These are phyloP conservation scores for Crypturellus tataupa DNA, from an alignment of 2,797 vertebrate genomes.

Conservation along the genomic window DNA sequence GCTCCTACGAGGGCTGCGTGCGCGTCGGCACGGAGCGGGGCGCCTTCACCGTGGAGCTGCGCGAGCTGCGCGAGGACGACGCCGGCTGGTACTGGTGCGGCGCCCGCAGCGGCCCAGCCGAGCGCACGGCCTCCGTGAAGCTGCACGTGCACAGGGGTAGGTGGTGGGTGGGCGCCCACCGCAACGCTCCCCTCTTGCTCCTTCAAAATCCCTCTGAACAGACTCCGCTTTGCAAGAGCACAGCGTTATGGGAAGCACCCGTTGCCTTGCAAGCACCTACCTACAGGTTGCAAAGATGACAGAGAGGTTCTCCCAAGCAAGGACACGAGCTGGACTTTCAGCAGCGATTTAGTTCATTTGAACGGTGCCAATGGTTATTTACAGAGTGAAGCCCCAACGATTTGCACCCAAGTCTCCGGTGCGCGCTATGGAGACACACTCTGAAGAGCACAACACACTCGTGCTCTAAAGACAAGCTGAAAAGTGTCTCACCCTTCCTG, in stretches of 20 bases:
- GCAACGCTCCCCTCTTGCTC: not conserved
- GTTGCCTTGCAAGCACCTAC: not conserved
- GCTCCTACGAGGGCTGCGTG: not conserved
- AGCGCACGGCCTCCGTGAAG: constrained; percentile 29
- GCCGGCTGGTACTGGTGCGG: constrained; percentile 71
- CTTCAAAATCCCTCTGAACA: not conserved
- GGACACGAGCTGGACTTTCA: not conserved
- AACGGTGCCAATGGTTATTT: not conserved
- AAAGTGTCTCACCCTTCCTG: not conserved
- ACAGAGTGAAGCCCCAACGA: not conserved
- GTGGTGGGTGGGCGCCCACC: not conserved
- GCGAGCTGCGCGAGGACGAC: constrained; percentile 32
- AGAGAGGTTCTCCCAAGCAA: not conserved
- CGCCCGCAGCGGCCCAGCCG: not conserved
- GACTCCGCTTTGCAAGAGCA: no score
- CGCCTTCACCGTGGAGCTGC: not conserved
- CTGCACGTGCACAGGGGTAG: constrained; percentile 35
- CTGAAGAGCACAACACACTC: not conserved
- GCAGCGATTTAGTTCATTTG: not conserved
- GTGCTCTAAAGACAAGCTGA: not conserved
- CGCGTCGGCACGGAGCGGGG: fast-evolving
- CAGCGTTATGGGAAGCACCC: not conserved
- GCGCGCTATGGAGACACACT: fast-evolving
- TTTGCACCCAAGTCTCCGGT: not conserved
- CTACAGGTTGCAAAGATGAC: not conserved